These are phyloP conservation scores for Esperia sulphurella DNA, from an alignment of 2,888 invertebrate genomes.

Conservation along the genomic window DNA sequence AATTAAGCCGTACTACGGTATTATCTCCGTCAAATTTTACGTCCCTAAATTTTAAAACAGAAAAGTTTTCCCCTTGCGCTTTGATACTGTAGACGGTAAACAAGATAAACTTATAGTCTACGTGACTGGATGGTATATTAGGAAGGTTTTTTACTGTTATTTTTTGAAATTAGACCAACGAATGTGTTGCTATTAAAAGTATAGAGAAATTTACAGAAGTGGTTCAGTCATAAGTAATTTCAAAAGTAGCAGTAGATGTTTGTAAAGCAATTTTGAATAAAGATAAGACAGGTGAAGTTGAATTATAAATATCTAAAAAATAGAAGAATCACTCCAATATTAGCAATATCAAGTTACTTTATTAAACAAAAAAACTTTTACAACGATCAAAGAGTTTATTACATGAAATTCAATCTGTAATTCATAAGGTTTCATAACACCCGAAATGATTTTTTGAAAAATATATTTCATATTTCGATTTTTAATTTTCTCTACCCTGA, in stretches of 20 bases:
- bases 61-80: slow-evolving; percentile 34
- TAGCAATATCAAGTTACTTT: no score
- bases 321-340: no score
- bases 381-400: background rate
- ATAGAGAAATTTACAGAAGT: no score
- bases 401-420: slow-evolving; percentile 20
- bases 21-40: slow-evolving; percentile 66
- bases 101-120: slow-evolving; percentile 49
- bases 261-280: no score
- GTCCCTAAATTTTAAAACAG: slow-evolving; percentile 55
- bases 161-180: background rate
- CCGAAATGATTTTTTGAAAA: slow-evolving; percentile 19
- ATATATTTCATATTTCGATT: slow-evolving; percentile 12
- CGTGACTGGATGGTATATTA: slow-evolving; percentile 47
- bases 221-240: no score
- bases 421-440: slow-evolving; percentile 38
- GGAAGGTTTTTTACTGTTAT: slow-evolving; percentile 17
- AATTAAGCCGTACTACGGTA: slow-evolving; percentile 66
- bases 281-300: no score
- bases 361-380: no score
- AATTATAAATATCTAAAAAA: no score
- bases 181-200: no score
- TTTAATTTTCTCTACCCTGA: slow-evolving; percentile 7
- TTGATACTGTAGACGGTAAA: slow-evolving; percentile 39
- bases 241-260: no score